A percentile compares a stretch with the other conserved stretches of the same genome.
Evolutionary conservation across 2,113 vertebrate species (phyloP).

Genomic region (Pipa parva): DNA sequence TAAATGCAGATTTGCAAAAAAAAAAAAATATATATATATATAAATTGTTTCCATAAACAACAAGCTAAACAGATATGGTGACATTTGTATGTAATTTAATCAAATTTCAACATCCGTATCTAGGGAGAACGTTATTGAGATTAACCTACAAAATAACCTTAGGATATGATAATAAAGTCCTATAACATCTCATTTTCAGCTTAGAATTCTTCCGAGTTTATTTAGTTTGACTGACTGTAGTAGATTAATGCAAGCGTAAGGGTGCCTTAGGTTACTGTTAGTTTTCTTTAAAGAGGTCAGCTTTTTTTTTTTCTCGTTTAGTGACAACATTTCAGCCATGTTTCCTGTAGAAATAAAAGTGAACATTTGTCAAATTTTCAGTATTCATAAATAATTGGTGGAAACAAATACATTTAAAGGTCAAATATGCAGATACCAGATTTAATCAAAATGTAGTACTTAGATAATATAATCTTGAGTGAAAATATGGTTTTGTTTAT

Average conservation of each 20-base stretch:
- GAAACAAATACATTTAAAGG: too few relatives aligned
- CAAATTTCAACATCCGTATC: constrained; percentile 52
- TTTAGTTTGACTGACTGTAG: constrained; percentile 66
- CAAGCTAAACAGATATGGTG: constrained; percentile 41
- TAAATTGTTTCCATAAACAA: constrained; percentile 49
- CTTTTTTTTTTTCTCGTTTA: constrained; percentile 45
- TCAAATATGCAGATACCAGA: too few relatives aligned
- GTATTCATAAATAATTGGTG: constrained; percentile 1
- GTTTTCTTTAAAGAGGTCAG: constrained; percentile 61
- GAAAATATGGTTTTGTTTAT: too few relatives aligned
- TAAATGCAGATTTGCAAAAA: constrained; percentile 48
- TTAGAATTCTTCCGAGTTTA: constrained; percentile 63
- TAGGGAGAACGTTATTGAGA: constrained; percentile 57
- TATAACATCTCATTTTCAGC: constrained; percentile 54
- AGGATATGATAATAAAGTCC: constrained; percentile 61
- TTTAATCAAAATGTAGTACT: too few relatives aligned
- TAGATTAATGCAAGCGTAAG: constrained; percentile 59
- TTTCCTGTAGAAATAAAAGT: constrained; percentile 58
- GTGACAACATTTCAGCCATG: constrained; percentile 58
- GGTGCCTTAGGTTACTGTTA: constrained; percentile 48
- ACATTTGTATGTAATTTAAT: constrained; percentile 54
- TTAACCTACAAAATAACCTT: constrained; percentile 55
- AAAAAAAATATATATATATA: too few relatives aligned
- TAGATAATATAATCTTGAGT: too few relatives aligned
- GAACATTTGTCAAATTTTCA: constrained; percentile 52